Evolutionary conservation across 2,888 invertebrate genomes (phyloP).

Genomic region (Onthophagus sagittarius): DNA sequence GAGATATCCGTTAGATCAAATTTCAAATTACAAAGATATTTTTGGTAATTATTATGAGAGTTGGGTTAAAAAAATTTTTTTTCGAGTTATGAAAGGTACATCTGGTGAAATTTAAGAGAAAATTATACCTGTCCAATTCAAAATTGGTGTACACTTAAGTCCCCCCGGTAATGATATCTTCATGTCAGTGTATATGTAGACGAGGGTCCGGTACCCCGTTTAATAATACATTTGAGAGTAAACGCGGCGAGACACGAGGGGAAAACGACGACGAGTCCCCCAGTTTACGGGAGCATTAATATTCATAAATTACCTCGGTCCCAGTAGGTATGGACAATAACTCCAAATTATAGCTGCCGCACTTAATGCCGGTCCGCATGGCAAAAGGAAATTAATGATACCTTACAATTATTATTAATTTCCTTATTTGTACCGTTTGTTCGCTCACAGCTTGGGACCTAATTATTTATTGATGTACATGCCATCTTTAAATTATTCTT

Average conservation of each 20-base stretch:
- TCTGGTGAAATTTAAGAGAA: neutral
- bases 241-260: neutral
- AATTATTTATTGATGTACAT: neutral
- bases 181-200: neutral
- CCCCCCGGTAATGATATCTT: neutral
- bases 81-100: neutral
- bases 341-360: conserved; percentile 41
- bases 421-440: conserved; percentile 21
- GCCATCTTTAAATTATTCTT: neutral
- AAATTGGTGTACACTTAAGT: neutral
- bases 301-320: conserved; percentile 41
- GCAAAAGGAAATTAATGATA: conserved; percentile 23
- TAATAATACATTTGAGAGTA: conserved; percentile 10
- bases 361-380: conserved; percentile 25
- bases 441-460: conserved; percentile 1
- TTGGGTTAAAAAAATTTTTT: neutral
- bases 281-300: conserved; percentile 33
- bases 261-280: neutral
- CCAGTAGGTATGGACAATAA: conserved; percentile 44
- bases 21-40: neutral
- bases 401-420: conserved; percentile 23
- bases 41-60: neutral
- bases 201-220: conserved; percentile 3
- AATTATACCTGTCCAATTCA: neutral
- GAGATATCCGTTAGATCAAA: neutral